Conservation (phyloP, 2,797 vertebrate genomes). For the Xenopus petersii region DNA sequence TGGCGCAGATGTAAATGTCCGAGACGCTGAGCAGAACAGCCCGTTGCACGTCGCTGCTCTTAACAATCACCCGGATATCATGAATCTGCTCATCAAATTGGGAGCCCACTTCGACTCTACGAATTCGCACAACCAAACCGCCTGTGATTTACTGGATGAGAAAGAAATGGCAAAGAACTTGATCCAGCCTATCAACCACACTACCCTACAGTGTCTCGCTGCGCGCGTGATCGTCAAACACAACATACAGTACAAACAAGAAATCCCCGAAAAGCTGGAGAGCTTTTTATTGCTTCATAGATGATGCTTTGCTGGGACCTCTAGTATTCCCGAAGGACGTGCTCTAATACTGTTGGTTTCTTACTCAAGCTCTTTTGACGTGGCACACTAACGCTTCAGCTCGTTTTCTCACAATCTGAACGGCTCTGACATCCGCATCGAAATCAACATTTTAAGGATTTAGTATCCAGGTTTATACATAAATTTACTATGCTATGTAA, state of each 20-base stretch:
- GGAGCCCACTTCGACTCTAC: constrained; percentile 97
- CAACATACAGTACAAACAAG: constrained; percentile 80
- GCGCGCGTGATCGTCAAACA: constrained; percentile 90
- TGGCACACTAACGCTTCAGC: constrained; percentile 64
- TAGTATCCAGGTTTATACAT: constrained; percentile 68
- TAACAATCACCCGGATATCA: constrained; percentile 96
- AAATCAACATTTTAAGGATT: constrained; percentile 57
- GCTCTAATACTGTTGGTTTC: constrained; percentile 54
- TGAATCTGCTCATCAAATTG: constrained; percentile 93
- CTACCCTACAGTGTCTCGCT: constrained; percentile 95
- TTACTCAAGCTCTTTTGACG: constrained; percentile 63
- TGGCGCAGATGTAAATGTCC: constrained; percentile 88
- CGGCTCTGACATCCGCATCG: constrained; percentile 59
- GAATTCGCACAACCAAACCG: constrained; percentile 88
- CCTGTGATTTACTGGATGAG: constrained; percentile 92
- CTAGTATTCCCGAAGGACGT: constrained; percentile 57
- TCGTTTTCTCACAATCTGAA: constrained; percentile 60
- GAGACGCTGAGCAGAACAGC: constrained; percentile 92
- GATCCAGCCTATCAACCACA: constrained; percentile 98
- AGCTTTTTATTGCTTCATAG: constrained; percentile 94
- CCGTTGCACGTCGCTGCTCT: constrained; percentile 92
- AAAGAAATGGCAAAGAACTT: constrained; percentile 94
- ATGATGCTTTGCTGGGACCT: constrained; percentile 70
- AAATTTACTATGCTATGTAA: constrained; percentile 60
- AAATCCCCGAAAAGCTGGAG: constrained; percentile 94